phyloP scores from a whole-genome alignment of 1,140 invertebrate genomes.

The Hyles euphorbiae region DNA sequence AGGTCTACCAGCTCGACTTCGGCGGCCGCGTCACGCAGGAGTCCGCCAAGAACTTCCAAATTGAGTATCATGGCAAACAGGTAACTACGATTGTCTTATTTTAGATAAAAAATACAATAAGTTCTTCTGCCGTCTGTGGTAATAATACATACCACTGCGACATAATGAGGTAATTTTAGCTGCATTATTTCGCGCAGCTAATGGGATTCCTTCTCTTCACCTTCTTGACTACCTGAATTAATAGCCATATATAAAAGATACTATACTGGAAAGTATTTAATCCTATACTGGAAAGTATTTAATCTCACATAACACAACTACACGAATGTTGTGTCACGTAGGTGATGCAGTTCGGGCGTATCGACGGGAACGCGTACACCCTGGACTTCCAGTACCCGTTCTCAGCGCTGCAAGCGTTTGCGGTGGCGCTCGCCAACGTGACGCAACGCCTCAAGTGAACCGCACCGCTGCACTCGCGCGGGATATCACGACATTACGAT shows the following conservation, averaged over 20 bases:
- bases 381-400: conserved; percentile 99
- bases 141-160: too few relatives aligned
- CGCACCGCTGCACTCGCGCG: conserved; percentile 28
- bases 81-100: conserved; percentile 66
- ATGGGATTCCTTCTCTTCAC: too few relatives aligned
- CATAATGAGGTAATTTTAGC: too few relatives aligned
- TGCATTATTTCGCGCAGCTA: too few relatives aligned
- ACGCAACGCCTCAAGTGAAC: conserved; percentile 97
- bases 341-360: conserved; percentile 99
- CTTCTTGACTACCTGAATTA: too few relatives aligned
- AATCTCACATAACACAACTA: too few relatives aligned
- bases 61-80: conserved; percentile 98
- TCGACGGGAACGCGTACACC: conserved; percentile 98
- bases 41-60: conserved; percentile 99
- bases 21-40: conserved; percentile 99
- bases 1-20: conserved; percentile 99
- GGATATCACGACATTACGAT: too few relatives aligned
- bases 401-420: conserved; percentile 98
- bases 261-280: too few relatives aligned
- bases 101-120: too few relatives aligned
- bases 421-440: conserved; percentile 98
- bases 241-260: too few relatives aligned
- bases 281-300: too few relatives aligned
- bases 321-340: conserved; percentile 55
- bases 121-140: too few relatives aligned